A percentile compares a stretch with the other conserved stretches of the same genome.
Evolutionary conservation across 2,888 invertebrate species (phyloP).

Genomic region (Dolichopus griseipennis): DNA sequence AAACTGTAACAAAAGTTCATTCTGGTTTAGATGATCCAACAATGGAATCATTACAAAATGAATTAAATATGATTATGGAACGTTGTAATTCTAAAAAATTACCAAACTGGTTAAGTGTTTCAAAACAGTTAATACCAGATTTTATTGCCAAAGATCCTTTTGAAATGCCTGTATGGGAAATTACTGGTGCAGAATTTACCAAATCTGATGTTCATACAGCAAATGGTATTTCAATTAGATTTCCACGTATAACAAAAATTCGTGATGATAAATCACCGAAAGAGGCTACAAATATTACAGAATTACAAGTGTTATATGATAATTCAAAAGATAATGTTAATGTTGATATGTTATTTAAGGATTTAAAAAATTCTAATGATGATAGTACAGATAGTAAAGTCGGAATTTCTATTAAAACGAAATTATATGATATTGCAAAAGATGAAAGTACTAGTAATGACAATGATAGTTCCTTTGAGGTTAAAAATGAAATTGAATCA

Average conservation of each 20-base stretch:
- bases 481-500: background rate
- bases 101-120: conserved; percentile 75
- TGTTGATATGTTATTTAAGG: conserved; percentile 36
- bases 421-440: conserved; percentile 21
- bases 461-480: background rate
- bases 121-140: conserved; percentile 79
- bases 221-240: conserved; percentile 85
- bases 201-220: conserved; percentile 82
- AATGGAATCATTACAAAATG: conserved; percentile 62
- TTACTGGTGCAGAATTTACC: conserved; percentile 73
- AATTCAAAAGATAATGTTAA: conserved; percentile 50
- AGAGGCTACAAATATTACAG: conserved; percentile 69
- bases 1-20: conserved; percentile 87
- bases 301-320: conserved; percentile 59
- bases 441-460: conserved; percentile 2
- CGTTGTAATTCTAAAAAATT: conserved; percentile 65
- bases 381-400: conserved; percentile 21
- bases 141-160: conserved; percentile 78
- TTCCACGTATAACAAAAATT: conserved; percentile 78
- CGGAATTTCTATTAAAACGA: conserved; percentile 23
- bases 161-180: conserved; percentile 88
- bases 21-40: conserved; percentile 84
- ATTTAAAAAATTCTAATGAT: conserved; percentile 25
- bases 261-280: conserved; percentile 78
- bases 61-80: conserved; percentile 54